Evolutionary conservation across 2,888 invertebrate species (phyloP).

Genomic region (Cecidostiba fungosa): DNA sequence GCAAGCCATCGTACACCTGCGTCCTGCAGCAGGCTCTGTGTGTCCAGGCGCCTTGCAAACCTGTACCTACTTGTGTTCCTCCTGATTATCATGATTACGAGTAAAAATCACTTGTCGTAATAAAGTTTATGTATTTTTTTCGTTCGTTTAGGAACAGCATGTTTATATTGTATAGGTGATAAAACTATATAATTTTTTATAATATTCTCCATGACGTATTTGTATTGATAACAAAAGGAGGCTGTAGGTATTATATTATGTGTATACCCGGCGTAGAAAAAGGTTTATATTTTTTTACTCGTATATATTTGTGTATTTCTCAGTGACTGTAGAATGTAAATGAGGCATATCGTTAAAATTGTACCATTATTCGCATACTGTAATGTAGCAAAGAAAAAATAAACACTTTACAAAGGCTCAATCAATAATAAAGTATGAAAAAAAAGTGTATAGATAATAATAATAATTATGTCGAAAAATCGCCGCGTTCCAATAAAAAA

Average conservation of each 20-base stretch:
- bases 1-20: constrained; percentile 65
- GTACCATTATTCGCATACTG: too few species aligned
- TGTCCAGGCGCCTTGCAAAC: constrained; percentile 66
- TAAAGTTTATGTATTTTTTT: too few species aligned
- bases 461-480: not conserved
- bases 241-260: not conserved
- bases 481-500: not conserved
- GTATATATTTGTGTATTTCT: not conserved
- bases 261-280: too few species aligned
- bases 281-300: not conserved
- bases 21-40: constrained; percentile 67
- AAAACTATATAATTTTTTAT: too few species aligned
- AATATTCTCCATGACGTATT: too few species aligned
- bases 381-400: not conserved
- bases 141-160: too few species aligned
- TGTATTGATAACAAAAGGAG: not conserved
- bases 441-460: not conserved
- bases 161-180: too few species aligned
- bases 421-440: not conserved
- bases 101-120: too few species aligned
- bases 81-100: constrained; percentile 68
- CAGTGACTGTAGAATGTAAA: too few species aligned
- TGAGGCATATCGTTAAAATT: not conserved
- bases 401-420: not conserved
- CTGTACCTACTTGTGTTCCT: constrained; percentile 67